phyloP scores from a whole-genome alignment of 2,888 invertebrate species.

The Eristalinus sepulchralis region DNA sequence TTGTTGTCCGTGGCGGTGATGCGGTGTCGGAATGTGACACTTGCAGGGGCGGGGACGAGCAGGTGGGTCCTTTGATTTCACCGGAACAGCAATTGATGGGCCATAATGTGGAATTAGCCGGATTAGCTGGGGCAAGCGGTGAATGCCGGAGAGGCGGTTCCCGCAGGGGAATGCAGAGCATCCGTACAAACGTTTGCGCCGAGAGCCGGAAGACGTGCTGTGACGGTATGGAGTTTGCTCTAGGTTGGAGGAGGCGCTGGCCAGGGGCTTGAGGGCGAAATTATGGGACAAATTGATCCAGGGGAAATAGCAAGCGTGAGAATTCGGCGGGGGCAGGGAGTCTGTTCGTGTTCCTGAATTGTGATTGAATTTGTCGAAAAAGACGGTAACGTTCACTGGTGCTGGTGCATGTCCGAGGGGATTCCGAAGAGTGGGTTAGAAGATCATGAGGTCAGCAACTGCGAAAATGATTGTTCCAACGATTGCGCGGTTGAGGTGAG shows the following conservation, averaged over 20 bases:
- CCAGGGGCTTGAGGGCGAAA: background rate
- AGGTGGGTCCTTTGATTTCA: conserved; percentile 23
- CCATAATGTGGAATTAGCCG: conserved; percentile 12
- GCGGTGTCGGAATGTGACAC: background rate
- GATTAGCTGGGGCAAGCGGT: background rate
- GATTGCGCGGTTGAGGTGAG: too few species aligned
- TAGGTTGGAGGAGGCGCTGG: background rate
- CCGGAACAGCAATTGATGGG: conserved; percentile 24
- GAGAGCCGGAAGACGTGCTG: background rate
- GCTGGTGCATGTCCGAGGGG: too few species aligned
- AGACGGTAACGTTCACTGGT: too few species aligned
- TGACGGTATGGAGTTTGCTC: background rate
- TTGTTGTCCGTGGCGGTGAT: background rate
- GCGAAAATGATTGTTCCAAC: too few species aligned
- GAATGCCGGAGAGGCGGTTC: too few species aligned
- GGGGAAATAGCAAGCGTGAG: background rate
- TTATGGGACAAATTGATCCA: background rate
- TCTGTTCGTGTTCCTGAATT: too few species aligned
- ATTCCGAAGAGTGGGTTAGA: too few species aligned
- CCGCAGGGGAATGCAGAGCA: background rate
- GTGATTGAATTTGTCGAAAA: too few species aligned
- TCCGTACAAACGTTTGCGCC: background rate
- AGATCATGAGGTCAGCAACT: too few species aligned
- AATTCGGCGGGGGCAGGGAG: too few species aligned
- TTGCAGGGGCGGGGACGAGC: background rate